Evolutionary conservation across 2,113 vertebrate species (phyloP), one percentile per base, ranked within the genome.

Genomic region (Brienomyrus brachyistius): DNA sequence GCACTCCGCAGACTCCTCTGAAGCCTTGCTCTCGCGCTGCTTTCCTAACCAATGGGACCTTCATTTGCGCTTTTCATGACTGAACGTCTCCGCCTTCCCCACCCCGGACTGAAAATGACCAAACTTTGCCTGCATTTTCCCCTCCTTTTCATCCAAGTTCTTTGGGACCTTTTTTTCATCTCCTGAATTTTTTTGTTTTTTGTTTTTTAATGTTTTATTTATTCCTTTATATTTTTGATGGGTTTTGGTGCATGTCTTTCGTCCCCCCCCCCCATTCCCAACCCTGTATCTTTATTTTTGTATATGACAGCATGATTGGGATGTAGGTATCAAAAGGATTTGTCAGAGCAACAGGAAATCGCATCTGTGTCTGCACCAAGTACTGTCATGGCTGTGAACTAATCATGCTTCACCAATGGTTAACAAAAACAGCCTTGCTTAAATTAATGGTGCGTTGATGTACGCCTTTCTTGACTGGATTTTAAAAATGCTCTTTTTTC

Each of bases 21-120:
- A 43, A 91, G 86, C 62, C 48, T 89, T 62, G 88, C 74, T 4
- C n/a, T 90, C 82, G 56, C 56, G 40, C 17, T 82, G 77, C 43
- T 3, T 59, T 54, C 31, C 51, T 89, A 35, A 77, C 77, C 88
- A n/a, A 5, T 19, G 17, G 77, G 88, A 56, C 17, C 35, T 40
- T 52, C 21, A 15, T 40, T 85, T 62, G 52, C 40, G 47, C 66
- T 52, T 19, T 56, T 50, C 47, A 17, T 74, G 88, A 31, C 48
- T 35, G 9, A 50, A 13, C 21, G 19, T 48, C 82, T 84, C 45
- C 0, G 10, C n/a, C 77, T 0, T 62, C 70, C 84, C 51, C 27
- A 85, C 77, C 90, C 88, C 90, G 89, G 91, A 31, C 91, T 91
- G 52, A 88, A 89, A 9, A 88, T 62, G 40, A 88, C 84, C 66